phyloP scores from a whole-genome alignment of 2,888 invertebrate genomes.

The Acrobasis repandana region DNA sequence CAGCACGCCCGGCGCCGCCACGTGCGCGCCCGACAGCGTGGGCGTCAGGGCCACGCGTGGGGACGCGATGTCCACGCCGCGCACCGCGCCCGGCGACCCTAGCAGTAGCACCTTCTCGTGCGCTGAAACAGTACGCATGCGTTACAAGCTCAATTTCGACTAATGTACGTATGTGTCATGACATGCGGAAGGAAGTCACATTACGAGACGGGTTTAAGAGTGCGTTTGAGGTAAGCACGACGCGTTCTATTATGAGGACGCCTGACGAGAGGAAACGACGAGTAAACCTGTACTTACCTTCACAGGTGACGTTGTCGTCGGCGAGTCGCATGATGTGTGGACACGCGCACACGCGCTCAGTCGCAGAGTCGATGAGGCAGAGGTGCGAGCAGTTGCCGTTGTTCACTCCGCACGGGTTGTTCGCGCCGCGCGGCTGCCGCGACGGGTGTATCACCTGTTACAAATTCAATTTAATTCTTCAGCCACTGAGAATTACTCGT shows the following conservation, averaged over 20 bases:
- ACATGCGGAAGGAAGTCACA: no score
- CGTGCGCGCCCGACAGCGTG: constrained; percentile 84
- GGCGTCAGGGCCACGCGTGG: constrained; percentile 86
- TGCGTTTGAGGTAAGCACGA: no score
- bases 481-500: no score
- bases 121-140: constrained; percentile 69
- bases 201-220: no score
- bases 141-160: no score
- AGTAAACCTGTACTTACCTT: constrained; percentile 30
- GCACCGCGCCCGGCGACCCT: constrained; percentile 88
- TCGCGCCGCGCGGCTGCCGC: constrained; percentile 60
- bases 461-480: background rate
- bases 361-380: constrained; percentile 87
- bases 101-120: constrained; percentile 92
- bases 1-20: constrained; percentile 85
- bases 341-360: constrained; percentile 88
- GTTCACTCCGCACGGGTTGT: constrained; percentile 86
- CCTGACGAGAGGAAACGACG: no score
- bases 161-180: no score
- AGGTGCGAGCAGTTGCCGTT: constrained; percentile 93
- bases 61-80: constrained; percentile 90
- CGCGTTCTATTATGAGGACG: no score
- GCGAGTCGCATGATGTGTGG: constrained; percentile 93
- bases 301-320: constrained; percentile 76
- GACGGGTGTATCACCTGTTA: constrained; percentile 67